A percentile compares a stretch with the other conserved stretches of the same genome.
phyloP scores from a whole-genome alignment of 2,797 vertebrate species.

The Sebastes steindachneri region DNA sequence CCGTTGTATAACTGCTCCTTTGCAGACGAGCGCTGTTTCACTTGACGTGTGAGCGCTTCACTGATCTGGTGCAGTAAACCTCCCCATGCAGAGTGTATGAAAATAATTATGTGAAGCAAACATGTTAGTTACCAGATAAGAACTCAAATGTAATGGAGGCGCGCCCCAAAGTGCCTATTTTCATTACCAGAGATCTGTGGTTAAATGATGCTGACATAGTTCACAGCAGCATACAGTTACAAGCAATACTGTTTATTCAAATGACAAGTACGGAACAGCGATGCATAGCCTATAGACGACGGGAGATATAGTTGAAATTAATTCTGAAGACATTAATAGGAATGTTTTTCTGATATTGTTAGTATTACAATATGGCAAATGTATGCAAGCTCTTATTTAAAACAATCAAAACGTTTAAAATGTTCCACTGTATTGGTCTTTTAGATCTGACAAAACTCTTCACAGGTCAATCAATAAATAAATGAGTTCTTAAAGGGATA shows the following conservation, averaged over 20 bases:
- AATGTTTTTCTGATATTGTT: background rate
- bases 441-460: background rate
- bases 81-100: background rate
- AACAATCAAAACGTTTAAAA: background rate
- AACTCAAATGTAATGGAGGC: background rate
- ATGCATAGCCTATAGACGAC: background rate
- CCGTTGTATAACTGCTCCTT: slow-evolving; percentile 23
- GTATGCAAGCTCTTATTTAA: background rate
- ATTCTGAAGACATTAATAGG: too few species aligned
- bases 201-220: background rate
- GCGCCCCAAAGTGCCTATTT: background rate
- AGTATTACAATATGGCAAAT: background rate
- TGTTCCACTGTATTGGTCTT: background rate
- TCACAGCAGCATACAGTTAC: background rate
- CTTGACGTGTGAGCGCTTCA: slow-evolving; percentile 3
- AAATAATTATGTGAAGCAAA: background rate
- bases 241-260: background rate
- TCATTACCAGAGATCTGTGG: background rate
- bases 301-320: too few species aligned
- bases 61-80: background rate
- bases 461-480: background rate
- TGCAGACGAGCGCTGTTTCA: slow-evolving; percentile 40
- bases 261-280: background rate
- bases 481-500: background rate
- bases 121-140: background rate